Percentiles rank a stretch among this genome's conserved stretches.
Evolutionary conservation across 1,140 invertebrate species (phyloP).

Genomic region (Drosophila rhopaloa): DNA sequence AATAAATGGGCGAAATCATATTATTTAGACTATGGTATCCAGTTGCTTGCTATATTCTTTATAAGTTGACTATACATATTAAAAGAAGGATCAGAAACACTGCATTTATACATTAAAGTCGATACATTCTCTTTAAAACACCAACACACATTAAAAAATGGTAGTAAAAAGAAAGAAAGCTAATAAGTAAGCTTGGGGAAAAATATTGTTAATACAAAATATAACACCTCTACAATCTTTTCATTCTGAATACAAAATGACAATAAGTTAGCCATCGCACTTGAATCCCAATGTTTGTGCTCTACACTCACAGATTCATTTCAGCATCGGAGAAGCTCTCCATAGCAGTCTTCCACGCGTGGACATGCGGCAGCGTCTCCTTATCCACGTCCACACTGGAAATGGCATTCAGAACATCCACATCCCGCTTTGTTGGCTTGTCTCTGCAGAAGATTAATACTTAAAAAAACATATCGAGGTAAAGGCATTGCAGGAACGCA

Average conservation of each 20-base stretch:
- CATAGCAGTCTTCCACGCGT: conserved; percentile 88
- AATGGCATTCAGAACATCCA: conserved; percentile 89
- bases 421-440: conserved; percentile 89
- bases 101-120: too few species aligned
- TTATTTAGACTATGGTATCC: not conserved
- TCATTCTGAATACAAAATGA: too few species aligned
- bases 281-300: not conserved
- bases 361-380: conserved; percentile 88
- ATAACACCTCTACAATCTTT: too few species aligned
- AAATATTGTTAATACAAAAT: too few species aligned
- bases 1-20: not conserved
- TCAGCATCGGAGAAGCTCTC: conserved; percentile 86
- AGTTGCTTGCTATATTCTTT: too few species aligned
- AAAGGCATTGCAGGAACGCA: conserved; percentile 10
- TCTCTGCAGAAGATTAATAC: not conserved
- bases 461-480: too few species aligned
- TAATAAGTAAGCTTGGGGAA: too few species aligned
- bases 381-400: conserved; percentile 85
- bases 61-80: too few species aligned
- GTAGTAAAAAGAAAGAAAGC: too few species aligned
- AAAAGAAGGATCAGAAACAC: too few species aligned
- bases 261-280: not conserved
- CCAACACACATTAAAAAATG: not conserved
- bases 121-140: too few species aligned
- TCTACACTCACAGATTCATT: conserved; percentile 85